Evolutionary conservation across 2,797 vertebrate genomes (phyloP).

Genomic region (Varecia variegata): DNA sequence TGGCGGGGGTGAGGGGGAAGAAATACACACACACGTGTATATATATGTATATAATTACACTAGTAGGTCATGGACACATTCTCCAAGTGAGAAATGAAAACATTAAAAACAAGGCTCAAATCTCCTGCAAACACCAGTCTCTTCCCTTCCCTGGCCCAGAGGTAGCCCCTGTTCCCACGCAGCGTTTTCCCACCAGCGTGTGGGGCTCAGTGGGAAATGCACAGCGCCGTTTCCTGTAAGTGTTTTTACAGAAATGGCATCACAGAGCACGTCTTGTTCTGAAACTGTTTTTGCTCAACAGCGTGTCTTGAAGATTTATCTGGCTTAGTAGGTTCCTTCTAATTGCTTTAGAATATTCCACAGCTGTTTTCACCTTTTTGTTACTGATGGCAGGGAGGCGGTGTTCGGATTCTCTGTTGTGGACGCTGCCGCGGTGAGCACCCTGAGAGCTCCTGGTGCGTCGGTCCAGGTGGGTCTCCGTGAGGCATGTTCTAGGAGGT

Average conservation of each 20-base stretch:
- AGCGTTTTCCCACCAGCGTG: background rate
- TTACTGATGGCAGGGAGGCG: accelerated
- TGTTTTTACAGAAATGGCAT: background rate
- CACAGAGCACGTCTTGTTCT: background rate
- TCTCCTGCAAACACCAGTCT: background rate
- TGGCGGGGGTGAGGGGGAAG: too few species aligned
- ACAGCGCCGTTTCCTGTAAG: background rate
- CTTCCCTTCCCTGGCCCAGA: accelerated
- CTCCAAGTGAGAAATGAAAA: background rate
- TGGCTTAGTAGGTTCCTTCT: background rate
- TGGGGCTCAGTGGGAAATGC: accelerated
- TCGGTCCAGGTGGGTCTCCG: accelerated
- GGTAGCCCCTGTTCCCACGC: accelerated
- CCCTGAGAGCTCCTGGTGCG: accelerated
- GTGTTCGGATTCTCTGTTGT: accelerated
- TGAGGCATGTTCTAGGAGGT: accelerated
- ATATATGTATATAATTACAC: background rate
- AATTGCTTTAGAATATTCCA: background rate
- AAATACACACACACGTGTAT: too few species aligned
- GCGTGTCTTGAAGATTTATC: background rate
- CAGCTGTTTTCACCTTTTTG: background rate
- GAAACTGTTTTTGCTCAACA: background rate
- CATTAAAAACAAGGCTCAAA: background rate
- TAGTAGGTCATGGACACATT: too few species aligned
- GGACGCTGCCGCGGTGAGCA: too few species aligned